These are phyloP conservation scores for Tinea pellionella DNA, from an alignment of 2,888 invertebrate genomes.

Conservation along the genomic window DNA sequence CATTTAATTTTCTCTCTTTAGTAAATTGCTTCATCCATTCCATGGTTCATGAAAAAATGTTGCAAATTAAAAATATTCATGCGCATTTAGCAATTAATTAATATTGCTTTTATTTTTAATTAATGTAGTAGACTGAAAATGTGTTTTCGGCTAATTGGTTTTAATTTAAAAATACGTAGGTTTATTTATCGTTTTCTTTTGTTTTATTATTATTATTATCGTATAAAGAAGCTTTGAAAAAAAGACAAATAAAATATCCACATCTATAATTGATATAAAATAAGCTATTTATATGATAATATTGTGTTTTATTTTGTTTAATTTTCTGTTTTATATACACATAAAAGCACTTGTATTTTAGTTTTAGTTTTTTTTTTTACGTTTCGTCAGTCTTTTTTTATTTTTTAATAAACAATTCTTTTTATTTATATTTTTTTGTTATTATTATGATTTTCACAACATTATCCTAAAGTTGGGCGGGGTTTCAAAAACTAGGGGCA, in stretches of 20 bases:
- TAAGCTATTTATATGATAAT: not conserved
- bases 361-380: not conserved
- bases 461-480: slow-evolving; percentile 31
- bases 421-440: slow-evolving; percentile 2
- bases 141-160: not conserved
- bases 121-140: not conserved
- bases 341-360: not conserved
- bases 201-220: not conserved
- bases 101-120: not conserved
- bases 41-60: not conserved
- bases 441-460: slow-evolving; percentile 3
- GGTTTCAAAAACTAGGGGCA: slow-evolving; percentile 58
- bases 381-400: not conserved
- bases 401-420: slow-evolving; percentile 6
- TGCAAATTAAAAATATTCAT: not conserved
- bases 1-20: not conserved
- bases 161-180: not conserved
- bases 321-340: not conserved
- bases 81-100: slow-evolving; percentile 1
- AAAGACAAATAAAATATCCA: no score
- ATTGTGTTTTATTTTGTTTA: not conserved
- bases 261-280: no score
- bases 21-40: slow-evolving; percentile 8
- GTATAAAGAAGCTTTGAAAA: not conserved
- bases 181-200: not conserved